Conservation (phyloP, 1,140 invertebrate species). For the Drosophila littoralis region DNA sequence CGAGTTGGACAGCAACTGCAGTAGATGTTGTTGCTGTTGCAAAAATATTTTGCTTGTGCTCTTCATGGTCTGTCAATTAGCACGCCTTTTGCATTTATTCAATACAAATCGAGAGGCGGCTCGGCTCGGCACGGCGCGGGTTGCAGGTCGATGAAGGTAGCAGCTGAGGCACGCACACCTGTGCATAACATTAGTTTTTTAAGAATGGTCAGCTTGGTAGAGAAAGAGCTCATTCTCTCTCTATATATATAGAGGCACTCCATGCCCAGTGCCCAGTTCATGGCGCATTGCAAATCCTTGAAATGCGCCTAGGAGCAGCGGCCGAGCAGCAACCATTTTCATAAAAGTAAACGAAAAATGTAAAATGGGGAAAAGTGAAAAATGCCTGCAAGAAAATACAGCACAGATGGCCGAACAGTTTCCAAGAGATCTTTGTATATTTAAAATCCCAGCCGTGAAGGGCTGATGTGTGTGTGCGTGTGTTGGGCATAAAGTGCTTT, state of each 20-base stretch:
- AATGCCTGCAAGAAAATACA: slow-evolving; percentile 40
- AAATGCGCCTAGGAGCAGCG: slow-evolving; percentile 38
- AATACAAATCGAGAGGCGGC: slow-evolving; percentile 72
- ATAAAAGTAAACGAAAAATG: slow-evolving; percentile 76
- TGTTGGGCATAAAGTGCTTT: slow-evolving; percentile 45
- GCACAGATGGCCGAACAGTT: slow-evolving; percentile 21
- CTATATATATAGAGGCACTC: slow-evolving; percentile 1
- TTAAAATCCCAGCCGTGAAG: slow-evolving; percentile 32
- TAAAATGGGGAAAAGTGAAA: slow-evolving; percentile 36
- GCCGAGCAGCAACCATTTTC: slow-evolving; percentile 56
- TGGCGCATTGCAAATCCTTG: slow-evolving; percentile 68
- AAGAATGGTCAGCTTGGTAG: slow-evolving; percentile 56
- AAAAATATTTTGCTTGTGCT: slow-evolving; percentile 70
- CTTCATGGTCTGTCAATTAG: slow-evolving; percentile 83
- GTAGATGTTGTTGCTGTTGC: slow-evolving; percentile 38
- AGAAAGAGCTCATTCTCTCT: background rate
- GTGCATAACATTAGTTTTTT: slow-evolving; percentile 75
- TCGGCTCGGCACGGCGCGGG: no score
- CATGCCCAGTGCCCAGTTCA: slow-evolving; percentile 48
- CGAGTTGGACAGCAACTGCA: slow-evolving; percentile 38
- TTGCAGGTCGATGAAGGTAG: background rate
- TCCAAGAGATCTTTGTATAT: slow-evolving; percentile 63
- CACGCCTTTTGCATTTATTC: slow-evolving; percentile 82
- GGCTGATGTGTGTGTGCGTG: slow-evolving; percentile 24
- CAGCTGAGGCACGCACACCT: slow-evolving; percentile 50